A percentile compares a stretch with the other conserved stretches of the same genome.
phyloP scores from a whole-genome alignment of 2,888 invertebrate species.

The Crematogaster levior region DNA sequence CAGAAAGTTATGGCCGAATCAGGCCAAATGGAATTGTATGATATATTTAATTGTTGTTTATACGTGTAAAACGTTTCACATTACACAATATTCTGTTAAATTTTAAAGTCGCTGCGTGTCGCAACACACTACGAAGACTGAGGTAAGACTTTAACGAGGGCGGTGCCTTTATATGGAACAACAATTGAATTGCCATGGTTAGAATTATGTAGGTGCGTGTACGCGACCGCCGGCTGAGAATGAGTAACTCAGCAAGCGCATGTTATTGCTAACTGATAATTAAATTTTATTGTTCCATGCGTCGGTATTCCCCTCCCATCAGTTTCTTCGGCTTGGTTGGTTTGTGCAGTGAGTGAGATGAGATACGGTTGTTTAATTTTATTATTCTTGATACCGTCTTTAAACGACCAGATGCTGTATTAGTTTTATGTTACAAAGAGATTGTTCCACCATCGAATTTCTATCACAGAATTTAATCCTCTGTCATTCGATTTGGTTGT shows the following conservation, averaged over 20 bases:
- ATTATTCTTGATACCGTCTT: conserved; percentile 51
- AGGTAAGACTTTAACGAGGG: conserved; percentile 43
- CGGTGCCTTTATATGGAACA: conserved; percentile 58
- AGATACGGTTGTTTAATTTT: conserved; percentile 41
- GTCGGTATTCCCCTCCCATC: conserved; percentile 5
- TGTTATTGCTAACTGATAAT: conserved; percentile 67
- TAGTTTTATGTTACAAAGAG: conserved; percentile 26
- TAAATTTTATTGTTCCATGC: conserved; percentile 59
- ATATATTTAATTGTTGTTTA: conserved; percentile 10
- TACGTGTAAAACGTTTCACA: conserved; percentile 29
- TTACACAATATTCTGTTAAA: conserved; percentile 37
- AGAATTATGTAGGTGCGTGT: conserved; percentile 55
- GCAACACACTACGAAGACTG: conserved; percentile 29
- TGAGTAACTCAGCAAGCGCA: conserved; percentile 47
- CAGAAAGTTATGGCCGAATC: conserved; percentile 14
- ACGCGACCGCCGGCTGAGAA: conserved; percentile 38
- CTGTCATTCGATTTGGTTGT: neutral
- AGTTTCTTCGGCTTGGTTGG: conserved; percentile 5
- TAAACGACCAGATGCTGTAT: conserved; percentile 31
- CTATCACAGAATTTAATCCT: conserved; percentile 11
- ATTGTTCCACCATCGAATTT: neutral
- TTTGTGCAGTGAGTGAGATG: conserved; percentile 40
- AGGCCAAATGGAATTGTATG: neutral
- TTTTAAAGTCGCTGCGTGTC: conserved; percentile 2
- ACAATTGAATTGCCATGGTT: conserved; percentile 42